These are phyloP conservation scores for Bradypodion ventrale DNA, from an alignment of 2,797 vertebrate genomes.

Conservation along the genomic window DNA sequence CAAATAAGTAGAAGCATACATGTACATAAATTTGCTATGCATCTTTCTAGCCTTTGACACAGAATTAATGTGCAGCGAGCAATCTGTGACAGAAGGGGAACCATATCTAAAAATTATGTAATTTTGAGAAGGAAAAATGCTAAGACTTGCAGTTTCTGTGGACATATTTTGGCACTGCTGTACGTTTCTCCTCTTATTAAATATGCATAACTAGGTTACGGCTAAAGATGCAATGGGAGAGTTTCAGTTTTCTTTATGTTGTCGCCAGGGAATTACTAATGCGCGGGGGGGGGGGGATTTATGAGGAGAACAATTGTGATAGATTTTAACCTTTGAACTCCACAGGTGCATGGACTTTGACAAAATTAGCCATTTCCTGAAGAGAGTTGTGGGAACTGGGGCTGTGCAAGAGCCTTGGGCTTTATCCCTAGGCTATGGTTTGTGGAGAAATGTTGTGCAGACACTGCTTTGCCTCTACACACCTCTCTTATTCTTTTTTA, in stretches of 20 bases:
- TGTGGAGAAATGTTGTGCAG: not conserved
- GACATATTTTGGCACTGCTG: conserved; percentile 61
- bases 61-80: not conserved
- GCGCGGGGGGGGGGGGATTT: conserved; percentile 52
- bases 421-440: not conserved
- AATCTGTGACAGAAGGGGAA: conserved; percentile 9
- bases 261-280: conserved; percentile 66
- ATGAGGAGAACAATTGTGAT: conserved; percentile 61
- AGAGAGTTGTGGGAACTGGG: not conserved
- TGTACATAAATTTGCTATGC: not conserved
- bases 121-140: conserved; percentile 17
- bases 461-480: not conserved
- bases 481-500: not conserved
- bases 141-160: conserved; percentile 64
- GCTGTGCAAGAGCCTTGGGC: not conserved
- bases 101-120: conserved; percentile 22
- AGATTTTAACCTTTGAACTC: conserved; percentile 54
- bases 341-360: conserved; percentile 46
- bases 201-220: conserved; percentile 66
- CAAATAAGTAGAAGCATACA: too few species aligned
- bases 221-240: conserved; percentile 55
- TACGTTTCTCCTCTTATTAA: conserved; percentile 68
- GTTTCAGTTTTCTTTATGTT: conserved; percentile 66
- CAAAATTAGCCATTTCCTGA: conserved; percentile 22
- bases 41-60: not conserved